Base-by-base conservation (phyloP, 2,797 vertebrate genomes). In the Capromys pilorides region DNA sequence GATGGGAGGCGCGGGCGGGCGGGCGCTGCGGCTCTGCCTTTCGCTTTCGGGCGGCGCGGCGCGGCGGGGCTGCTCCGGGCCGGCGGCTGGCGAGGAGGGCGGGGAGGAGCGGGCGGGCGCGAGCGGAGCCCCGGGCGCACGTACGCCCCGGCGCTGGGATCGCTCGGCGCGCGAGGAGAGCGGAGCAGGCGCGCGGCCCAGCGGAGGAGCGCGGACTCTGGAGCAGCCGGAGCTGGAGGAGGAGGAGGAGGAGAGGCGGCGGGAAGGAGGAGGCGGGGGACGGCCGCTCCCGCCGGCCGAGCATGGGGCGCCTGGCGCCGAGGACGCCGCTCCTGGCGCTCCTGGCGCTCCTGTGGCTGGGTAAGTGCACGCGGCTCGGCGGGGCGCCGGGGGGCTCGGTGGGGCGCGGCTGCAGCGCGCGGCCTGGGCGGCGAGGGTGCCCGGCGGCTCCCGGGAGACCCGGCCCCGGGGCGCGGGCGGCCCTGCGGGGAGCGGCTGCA, bases 101-200 rank as follows among this genome's bases (percentile, higher is more conserved):
- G 69, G 95, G 13, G 39, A 81, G 86, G n/a, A 83, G 95, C 66
- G 86, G 96, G 90, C 80, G 94, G 59, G 93, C 5, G 82, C 73
- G 83, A 64, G 75, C 90, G 41, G 86, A 51, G 96, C 92, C 71
- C 39, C 80, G 94, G 95, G 95, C 94, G 36, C 96, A 79, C 96
- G 96, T 85, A 28, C 80, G 95, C 94, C 94, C 92, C 77, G 19
- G 96, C 95, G 90, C 96, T 28, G 95, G 94, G 94, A 86, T 69
- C 51, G 64, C 41, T 86, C 91, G 92, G 95, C 95, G 81, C 24
- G 94, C 94, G 94, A 66, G 90, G 92, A 82, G 95, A 90, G 97
- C 90, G 66, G 94, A 94, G 97, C 96, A 80, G 96, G 96, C 97
- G 98, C 97, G 98, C 97, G 94, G 96, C 97, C 97, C 97, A 77